Base-by-base conservation (phyloP, 2,113 vertebrate genomes). In the Syrmaticus mikado region DNA sequence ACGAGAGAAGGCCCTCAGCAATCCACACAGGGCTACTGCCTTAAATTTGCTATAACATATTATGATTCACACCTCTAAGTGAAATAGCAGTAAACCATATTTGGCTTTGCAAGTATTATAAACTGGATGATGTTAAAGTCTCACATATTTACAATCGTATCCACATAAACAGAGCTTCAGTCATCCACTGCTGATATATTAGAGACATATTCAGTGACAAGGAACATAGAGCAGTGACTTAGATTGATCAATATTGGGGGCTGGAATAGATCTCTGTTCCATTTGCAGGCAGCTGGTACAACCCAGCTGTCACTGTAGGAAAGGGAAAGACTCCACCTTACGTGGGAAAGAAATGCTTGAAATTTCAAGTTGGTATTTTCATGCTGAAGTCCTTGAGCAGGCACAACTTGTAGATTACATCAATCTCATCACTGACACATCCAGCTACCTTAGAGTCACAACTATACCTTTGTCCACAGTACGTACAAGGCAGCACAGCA, bases 1-100 rank as follows among this genome's bases (percentile, higher is more conserved):
- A 92, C 60, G 71, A 82, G 83, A 72, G 60, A 50, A 77, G 68
- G 77, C 70, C 81, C 76, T 87, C 92, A 93, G 75, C 52, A 64
- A 87, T 57, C 14, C 48, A 19, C 67, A 25, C 46, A 13, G 41
- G 30, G 50, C n/a, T 73, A 55, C 85, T 10, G 32, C 85, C 7
- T 72, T 41, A 13, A 5, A 30, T 57, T 85, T 53, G 10, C 68
- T 55, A 1, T 19, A 19, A 52, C 41, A 46, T 8, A 48, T 70
- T 13, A 7, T 10, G 58, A 82, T 76, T 90, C 83, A 58, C 53
- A 77, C 30, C 74, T 90, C 21, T 68, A 57, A 75, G 48, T 55
- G 87, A 73, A 76, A 76, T 2, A 85, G 71, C 89, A 90, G 72
- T 79, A 89, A 67, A 46, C 4, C 79, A n/a, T 25, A 80, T 40